Evolutionary conservation across 2,888 invertebrate species (phyloP), one percentile per base, ranked within the genome.

Genomic region (Chloroclystis v-ata): DNA sequence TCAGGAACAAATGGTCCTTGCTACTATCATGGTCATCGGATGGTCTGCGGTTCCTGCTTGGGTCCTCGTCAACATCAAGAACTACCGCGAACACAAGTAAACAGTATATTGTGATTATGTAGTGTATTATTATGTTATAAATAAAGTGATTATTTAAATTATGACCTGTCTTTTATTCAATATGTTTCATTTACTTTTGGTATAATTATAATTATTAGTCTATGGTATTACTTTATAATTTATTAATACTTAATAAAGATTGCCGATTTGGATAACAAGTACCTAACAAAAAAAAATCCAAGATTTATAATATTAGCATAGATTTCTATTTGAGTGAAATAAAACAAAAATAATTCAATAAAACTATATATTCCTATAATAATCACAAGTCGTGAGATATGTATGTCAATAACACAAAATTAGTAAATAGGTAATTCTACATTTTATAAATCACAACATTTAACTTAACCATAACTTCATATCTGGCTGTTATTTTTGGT

Each of bases 11-110:
- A n/a, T 79, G 1, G 13, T 76, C 52, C 70, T 86, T 0, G 60
- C 72, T 0, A 16, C 56, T 0, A 9, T 65, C 0, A 83, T 87
- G 84, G 67, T 84, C 5, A 12, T 80, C 0, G 77, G 82, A 10
- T 86, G 86, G 86, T 59, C 72, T 0, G 60, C 65, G 0, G 57
- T 85, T 50, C 87, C 87, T 0, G 66, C 69, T 25, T 86, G 79
- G 75, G 84, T 87, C 0, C 71, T 86, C 0, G 59, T 72, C 37
- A 81, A 87, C 78, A 78, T 87, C 57, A 86, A 83, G 53, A 56
- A 82, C 57, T 87, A 86, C 74, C 81, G 81, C 11, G 60, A 62
- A 47, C 62, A 71, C 44, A 70, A 75, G 46, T 81, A 72, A 74
- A 52, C 5, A 13, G 32, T 1, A 20, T 20, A 20, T 20, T 5